Evolutionary conservation across 1,140 invertebrate genomes (phyloP), one percentile per base, ranked within the genome.

Genomic region (Papilio xuthus): DNA sequence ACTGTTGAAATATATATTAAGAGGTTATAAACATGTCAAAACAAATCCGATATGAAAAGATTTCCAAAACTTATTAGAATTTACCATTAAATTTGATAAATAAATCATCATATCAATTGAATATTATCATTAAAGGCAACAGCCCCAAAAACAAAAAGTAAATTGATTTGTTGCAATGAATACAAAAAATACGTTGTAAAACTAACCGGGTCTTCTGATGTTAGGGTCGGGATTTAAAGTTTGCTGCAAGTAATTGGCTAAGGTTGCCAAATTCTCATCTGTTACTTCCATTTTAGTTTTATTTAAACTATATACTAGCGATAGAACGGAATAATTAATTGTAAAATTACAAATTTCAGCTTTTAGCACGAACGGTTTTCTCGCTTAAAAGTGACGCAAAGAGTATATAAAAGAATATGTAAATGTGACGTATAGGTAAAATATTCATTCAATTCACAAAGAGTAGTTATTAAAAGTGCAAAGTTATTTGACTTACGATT

Each of bases 141-240:
- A 2, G 13, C 9, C 37, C 10, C 26, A 20, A 73, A 47, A 44
- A 73, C 6, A 47, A 26, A 15, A 50, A 50, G 12, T 73, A 26
- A 20, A 72, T 72, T n/a, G 10, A 23, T 28, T 47, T 47, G 12
- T 26, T 73, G 28, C 2, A 71, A 50, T 53, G 20, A 53, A 53
- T 20, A 47, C n/a, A 13, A 50, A 47, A 56, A 75, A 56, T 75
- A 56, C 72, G 44, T 75, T 75, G 72, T 15, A 78, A 63, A 72
- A 95, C 94, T 94, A 95, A 98, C 98, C 98, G 92, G 97, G 96
- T 92, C 97, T 95, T 83, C 98, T 94, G 63, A 98, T 94, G 89
- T 96, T 95, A 20, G 96, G 94, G 92, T 99, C 97, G 13, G 97
- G 96, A 85, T 95, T 98, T n/a, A 99, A 94, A 13, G 98, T 99